These are phyloP conservation scores for Crax fasciolata DNA, from an alignment of 2,797 vertebrate species.

Conservation along the genomic window DNA sequence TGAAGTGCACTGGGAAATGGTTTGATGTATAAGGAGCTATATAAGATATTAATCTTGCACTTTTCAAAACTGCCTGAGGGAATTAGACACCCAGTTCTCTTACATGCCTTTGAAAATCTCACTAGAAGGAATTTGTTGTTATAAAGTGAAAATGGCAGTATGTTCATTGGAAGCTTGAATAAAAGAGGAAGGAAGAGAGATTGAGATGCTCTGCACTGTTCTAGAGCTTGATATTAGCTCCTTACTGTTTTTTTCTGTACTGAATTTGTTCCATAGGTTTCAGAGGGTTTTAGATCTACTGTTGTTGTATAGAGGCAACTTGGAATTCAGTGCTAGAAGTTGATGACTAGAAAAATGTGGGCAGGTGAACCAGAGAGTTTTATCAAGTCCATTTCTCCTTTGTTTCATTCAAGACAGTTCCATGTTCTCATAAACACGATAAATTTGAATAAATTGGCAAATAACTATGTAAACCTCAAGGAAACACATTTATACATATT, in stretches of 20 bases:
- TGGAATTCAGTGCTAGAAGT: neutral
- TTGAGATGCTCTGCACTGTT: neutral
- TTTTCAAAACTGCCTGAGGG: conserved; percentile 42
- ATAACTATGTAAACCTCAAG: neutral
- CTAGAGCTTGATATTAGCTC: neutral
- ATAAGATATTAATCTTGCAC: conserved; percentile 47
- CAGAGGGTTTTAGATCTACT: neutral
- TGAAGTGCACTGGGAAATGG: conserved; percentile 49
- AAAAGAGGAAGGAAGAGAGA: neutral
- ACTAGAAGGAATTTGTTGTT: conserved; percentile 39
- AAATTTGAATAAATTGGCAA: neutral
- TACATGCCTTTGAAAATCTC: conserved; percentile 47
- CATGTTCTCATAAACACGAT: neutral
- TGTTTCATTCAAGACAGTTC: neutral
- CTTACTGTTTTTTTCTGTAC: neutral
- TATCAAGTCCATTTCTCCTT: neutral
- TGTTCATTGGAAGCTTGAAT: conserved; percentile 20
- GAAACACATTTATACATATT: neutral
- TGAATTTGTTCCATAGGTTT: neutral
- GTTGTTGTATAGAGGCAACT: neutral
- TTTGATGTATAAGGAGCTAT: conserved; percentile 65
- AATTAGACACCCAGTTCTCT: conserved; percentile 49
- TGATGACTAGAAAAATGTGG: neutral
- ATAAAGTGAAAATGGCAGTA: neutral
- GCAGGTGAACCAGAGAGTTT: too few relatives aligned